Evolutionary conservation across 1,140 invertebrate genomes (phyloP).

Genomic region (Pentalonia nigronervosa): DNA sequence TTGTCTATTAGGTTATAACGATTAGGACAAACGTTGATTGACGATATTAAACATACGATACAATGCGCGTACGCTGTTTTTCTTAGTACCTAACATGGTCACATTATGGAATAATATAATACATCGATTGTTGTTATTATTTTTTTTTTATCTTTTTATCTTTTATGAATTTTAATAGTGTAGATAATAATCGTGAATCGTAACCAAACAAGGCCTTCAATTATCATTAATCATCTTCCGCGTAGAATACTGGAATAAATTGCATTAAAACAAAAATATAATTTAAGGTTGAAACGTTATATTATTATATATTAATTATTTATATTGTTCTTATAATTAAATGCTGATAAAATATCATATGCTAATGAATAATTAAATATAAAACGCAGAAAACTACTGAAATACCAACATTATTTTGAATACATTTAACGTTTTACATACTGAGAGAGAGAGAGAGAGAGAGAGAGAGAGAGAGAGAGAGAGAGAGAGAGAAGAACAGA

Average conservation of each 20-base stretch:
- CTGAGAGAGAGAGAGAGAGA: not conserved
- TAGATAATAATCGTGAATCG: conserved; percentile 40
- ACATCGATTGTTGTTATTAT: not conserved
- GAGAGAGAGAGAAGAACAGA: too few species aligned
- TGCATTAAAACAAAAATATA: not conserved
- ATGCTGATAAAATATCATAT: not conserved
- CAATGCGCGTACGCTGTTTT: not conserved
- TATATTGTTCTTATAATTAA: not conserved
- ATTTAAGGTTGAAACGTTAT: conserved; percentile 13
- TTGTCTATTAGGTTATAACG: not conserved
- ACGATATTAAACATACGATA: not conserved
- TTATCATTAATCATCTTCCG: conserved; percentile 35
- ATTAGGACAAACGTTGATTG: not conserved
- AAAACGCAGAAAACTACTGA: not conserved
- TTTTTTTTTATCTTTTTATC: not conserved
- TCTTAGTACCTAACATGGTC: not conserved
- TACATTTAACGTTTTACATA: not conserved
- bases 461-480: too few species aligned
- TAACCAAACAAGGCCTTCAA: conserved; percentile 40
- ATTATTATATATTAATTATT: not conserved
- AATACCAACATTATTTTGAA: not conserved
- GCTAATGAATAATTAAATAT: not conserved
- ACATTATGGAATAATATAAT: not conserved
- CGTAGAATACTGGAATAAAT: not conserved
- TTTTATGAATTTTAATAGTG: not conserved